Base-by-base conservation (phyloP, 2,797 vertebrate genomes). In the Arvicola amphibius region DNA sequence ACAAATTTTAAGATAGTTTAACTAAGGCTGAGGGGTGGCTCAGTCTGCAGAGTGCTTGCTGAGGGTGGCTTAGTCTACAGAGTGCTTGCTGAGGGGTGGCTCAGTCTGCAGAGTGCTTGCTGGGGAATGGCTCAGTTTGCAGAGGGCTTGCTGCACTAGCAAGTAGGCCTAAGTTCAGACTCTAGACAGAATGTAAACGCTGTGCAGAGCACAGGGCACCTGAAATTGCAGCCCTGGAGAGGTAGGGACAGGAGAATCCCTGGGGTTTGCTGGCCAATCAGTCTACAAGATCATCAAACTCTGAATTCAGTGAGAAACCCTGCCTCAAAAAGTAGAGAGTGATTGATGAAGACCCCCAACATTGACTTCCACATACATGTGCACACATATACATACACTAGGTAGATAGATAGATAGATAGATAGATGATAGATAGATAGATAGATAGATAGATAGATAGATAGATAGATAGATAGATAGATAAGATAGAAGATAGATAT, bases 1-100 rank as follows among this genome's bases (percentile, higher is more conserved):
- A 48, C 51, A 90, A 96, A 88, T 43, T 88, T 91, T 0, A 78
- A 94, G 92, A 96, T 73, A 87, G 4, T 78, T 97, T 94, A 94
- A 1, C 51, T 74, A 16, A 34, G 27, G 14, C 10, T 51, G 46
- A 12, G 74, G 32, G 14, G 32, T n/a, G 9, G 51, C 32, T 79
- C 48, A 53, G 46, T 51, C 40, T 19, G 13, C 34, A 34, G 34
- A 48, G 29, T 19, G 46, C 46, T 51, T 78, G 29, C 46, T 34
- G 46, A 27, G 46, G 2, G 6, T 34, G 10, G 78, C 51, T 80
- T 51, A 56, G 77, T 56, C 48, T 23, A 51, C 34, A n/a, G 34
- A 21, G 48, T 6, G 32, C 32, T 56, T 79, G 48, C 77, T 53
- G 32, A 13, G 27, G 2, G 13, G 48, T 34, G 19, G 51, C 51